Conservation (phyloP, 2,113 vertebrate species). For the Anoura caudifer region DNA sequence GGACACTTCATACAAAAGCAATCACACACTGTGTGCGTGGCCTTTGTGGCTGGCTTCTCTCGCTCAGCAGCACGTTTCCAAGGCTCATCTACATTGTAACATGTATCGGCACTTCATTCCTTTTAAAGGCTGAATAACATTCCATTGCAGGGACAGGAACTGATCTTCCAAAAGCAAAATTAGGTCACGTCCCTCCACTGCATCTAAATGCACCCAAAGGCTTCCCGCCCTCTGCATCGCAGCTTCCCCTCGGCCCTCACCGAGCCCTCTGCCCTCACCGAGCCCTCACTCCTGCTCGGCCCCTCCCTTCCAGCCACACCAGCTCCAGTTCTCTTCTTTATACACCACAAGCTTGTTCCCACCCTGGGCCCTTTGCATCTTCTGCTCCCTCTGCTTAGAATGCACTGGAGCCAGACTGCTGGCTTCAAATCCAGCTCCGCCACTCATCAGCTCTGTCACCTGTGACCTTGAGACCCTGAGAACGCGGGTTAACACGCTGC, state of each 20-base stretch:
- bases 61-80: background rate
- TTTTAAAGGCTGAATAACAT: background rate
- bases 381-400: background rate
- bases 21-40: no score
- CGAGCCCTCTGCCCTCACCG: background rate
- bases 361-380: background rate
- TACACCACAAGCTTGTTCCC: background rate
- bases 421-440: background rate
- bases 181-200: background rate
- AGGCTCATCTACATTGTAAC: background rate
- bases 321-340: background rate
- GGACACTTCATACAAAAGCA: no score
- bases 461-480: background rate
- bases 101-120: background rate
- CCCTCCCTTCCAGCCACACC: background rate
- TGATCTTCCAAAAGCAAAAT: background rate
- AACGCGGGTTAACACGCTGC: background rate
- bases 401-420: background rate
- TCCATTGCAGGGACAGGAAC: background rate
- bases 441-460: background rate
- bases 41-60: background rate
- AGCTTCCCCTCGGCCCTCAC: background rate
- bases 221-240: background rate
- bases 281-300: accelerated
- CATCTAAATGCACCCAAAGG: background rate